Base-by-base conservation (phyloP, 2,888 invertebrate species). In the Lacanobia wlatinum region DNA sequence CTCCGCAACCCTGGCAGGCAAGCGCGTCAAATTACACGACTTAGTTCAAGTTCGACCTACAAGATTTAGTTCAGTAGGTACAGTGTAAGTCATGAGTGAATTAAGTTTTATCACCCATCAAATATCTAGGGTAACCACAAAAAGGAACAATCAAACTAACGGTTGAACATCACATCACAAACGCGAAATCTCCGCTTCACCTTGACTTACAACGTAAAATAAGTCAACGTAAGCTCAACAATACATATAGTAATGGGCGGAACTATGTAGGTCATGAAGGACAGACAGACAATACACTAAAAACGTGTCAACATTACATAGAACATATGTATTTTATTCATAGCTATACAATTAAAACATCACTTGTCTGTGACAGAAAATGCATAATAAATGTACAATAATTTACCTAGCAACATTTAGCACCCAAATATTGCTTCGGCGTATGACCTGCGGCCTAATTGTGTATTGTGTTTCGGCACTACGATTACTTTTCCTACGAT, bases 381-480 rank as follows among this genome's bases (percentile, higher is more conserved):
- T 82, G 82, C 75, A 80, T 63, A 28, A 58, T 77, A 66, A 77
- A 82, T 82, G 63, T 66, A 65, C 62, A 52, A 60, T 60, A 63
- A 69, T 66, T 43, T 34, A 34, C 34, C 34, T 68, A 55, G 14
- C 76, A 76, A 66, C 69, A 78, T 78, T 69, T 60, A 60, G 59
- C 50, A 69, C 56, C 48, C 23, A 77, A 72, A 72, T 78, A 83
- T 79, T 72, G 64, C 72, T 59, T 52, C n/a, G 40, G 64, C 63
- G 64, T 62, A 50, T 50, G 2, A 46, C 2, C 9, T 66, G 43
- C 43, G 43, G 14, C 43, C 43, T 43, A 53, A 1, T n/a, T 5
- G 14, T 43, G 43, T 40, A 4, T 3, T 4, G 43, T 43, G 43
- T 16, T 43, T 43, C 43, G 43, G 43, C 14, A 14, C 43, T 43